Evolutionary conservation across 2,113 vertebrate genomes (phyloP), one percentile per base, ranked within the genome.

Genomic region (Nothocercus julius): DNA sequence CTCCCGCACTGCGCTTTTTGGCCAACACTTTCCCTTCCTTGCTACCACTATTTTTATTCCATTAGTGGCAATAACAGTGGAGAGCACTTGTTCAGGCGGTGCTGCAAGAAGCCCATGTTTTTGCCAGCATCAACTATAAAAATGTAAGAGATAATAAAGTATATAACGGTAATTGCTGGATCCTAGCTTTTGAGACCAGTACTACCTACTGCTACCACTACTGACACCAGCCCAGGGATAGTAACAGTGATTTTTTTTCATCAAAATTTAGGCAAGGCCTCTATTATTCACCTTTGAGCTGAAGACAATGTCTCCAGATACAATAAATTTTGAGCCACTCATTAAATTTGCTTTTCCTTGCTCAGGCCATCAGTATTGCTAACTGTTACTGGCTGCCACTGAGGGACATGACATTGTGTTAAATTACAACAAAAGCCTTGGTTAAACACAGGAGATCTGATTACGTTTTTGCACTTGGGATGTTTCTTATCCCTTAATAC

Each of bases 301-400:
- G 81, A 62, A 82, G 80, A 54, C 6, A 17, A 61, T 85, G 59
- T 20, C 53, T 87, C 20, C 59, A 79, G 38, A n/a, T 21, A 28
- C 28, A 44, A 30, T 7, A 3, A 0, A 0, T 0, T 7, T 42
- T n/a, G 51, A 4, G 21, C n/a, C 49, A 72, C 16, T 90, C 81
- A 66, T 10, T 38, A 5, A 20, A 53, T 22, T 27, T 0, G 1
- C 1, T 3, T 42, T 63, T 30, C 76, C 66, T 18, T 47, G 54
- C 93, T 77, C 38, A 4, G 63, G 24, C 15, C 4, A 3, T 1
- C 1, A 7, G 67, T 34, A 5, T 4, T 59, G 73, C 88, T 14
- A 7, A 14, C 51, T n/a, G 42, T 1, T 15, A 8, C 4, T 0
- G 0, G 8, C 0, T 2, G 62, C 20, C 70, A 5, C 74, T 19